phyloP scores from a whole-genome alignment of 2,797 vertebrate genomes.

The Anisognathus igniventris region DNA sequence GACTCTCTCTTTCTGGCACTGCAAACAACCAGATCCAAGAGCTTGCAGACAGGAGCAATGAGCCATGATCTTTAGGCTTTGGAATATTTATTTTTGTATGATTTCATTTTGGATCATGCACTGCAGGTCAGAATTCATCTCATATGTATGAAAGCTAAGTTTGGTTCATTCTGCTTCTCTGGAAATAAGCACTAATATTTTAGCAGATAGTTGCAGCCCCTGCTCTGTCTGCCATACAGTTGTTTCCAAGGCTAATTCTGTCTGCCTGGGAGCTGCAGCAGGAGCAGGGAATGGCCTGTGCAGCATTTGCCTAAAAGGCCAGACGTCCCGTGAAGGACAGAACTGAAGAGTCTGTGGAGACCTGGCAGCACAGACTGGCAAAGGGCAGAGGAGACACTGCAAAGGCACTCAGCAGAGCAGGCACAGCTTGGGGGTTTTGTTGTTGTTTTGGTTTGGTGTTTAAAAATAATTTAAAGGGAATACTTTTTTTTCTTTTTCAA shows the following conservation, averaged over 20 bases:
- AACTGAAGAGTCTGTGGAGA: not conserved
- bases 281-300: not conserved
- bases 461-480: not conserved
- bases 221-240: not conserved
- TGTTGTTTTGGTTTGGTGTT: not conserved
- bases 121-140: not conserved
- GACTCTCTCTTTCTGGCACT: not conserved
- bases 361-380: not conserved
- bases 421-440: fast-evolving
- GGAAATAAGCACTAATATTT: not conserved
- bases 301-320: not conserved
- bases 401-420: not conserved
- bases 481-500: not conserved
- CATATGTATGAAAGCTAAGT: not conserved
- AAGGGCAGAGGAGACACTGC: fast-evolving
- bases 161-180: not conserved
- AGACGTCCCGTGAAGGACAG: not conserved
- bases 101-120: not conserved
- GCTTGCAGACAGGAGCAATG: not conserved
- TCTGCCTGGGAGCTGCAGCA: not conserved
- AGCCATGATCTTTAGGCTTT: not conserved
- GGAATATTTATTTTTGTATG: not conserved
- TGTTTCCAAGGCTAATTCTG: not conserved
- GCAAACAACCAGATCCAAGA: not conserved
- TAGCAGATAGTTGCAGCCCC: not conserved